Evolutionary conservation across 2,113 vertebrate genomes (phyloP).

Genomic region (Nestor notabilis): DNA sequence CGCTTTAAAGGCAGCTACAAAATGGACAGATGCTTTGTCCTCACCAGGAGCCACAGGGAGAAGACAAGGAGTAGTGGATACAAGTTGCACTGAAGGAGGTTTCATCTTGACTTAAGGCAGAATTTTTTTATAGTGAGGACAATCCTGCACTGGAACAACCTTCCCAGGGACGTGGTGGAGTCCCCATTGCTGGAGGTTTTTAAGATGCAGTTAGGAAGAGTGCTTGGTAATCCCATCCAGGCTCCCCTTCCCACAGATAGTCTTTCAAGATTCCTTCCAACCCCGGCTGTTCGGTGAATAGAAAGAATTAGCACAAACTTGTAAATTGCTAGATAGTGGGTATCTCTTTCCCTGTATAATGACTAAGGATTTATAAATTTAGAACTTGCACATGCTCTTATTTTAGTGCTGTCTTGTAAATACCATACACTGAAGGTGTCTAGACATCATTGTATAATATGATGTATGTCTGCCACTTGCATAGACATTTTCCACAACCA

Average conservation of each 20-base stretch:
- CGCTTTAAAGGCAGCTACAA: not conserved
- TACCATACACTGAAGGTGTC: not conserved
- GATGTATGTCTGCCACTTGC: not conserved
- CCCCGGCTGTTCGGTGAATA: not conserved
- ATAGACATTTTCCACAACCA: not conserved
- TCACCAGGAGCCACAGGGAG: not conserved
- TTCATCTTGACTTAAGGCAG: not conserved
- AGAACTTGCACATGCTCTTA: not conserved
- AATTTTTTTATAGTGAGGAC: not conserved
- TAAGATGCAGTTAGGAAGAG: not conserved
- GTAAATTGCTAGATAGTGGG: not conserved
- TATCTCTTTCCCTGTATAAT: not conserved
- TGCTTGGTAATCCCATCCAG: not conserved
- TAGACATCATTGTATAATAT: not conserved
- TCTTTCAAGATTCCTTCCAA: not conserved
- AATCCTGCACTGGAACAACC: not conserved
- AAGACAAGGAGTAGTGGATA: not conserved
- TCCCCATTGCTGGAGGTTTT: not conserved
- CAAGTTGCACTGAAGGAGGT: not conserved
- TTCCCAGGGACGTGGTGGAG: not conserved
- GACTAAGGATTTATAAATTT: not conserved
- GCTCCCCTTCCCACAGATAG: not conserved
- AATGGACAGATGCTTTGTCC: not conserved
- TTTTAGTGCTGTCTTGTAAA: not conserved
- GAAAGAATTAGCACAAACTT: not conserved